Base-by-base conservation (phyloP, 1,140 invertebrate genomes). In the Anagrus nilaparvatae region DNA sequence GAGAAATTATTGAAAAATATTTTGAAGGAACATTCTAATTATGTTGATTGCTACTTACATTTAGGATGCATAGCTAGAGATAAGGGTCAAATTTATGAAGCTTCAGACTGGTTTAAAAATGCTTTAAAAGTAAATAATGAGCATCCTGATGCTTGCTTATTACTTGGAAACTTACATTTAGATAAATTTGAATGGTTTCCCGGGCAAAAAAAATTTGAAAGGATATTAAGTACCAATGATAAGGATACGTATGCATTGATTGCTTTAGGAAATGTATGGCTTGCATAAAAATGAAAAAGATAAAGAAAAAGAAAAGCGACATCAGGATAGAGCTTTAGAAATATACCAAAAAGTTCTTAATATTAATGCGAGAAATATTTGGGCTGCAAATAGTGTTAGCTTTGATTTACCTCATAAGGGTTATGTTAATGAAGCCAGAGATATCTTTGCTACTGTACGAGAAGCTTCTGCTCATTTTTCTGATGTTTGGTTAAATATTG, bases 401-500 rank as follows among this genome's bases (percentile, higher is more conserved):
- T 81, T 86, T 30, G 87, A 94, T 31, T 65, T 93, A 25, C 89
- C 89, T 3, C 88, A 93, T 55, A 94, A 97, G 70, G 89, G 90
- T 16, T 89, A 85, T 54, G 78, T 97, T 13, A 92, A 93, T 60
- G 95, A 99, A 70, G 92, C 93, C 0, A 73, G 95, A 58, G 96
- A 99, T 62, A 93, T 99, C 51, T 99, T 99, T 73, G 93, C 95
- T 2, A 94, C 98, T 72, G 94, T 90, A 6, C 77, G 96, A 39
- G 96, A 99, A 70, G 92, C 95, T 1, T 99, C 96, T 0, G 94
- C 95, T 0, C 95, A 99, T 59, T 98, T 98, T 62, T 87, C 87
- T 55, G 96, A 99, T 61, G 96, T 99, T 1, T 99, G 96, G 96
- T 73, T 99, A 32, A 99, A 99, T 61, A 98, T 99, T 55, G 96